Conservation (phyloP, 2,113 vertebrate genomes). For the Ammospiza nelsoni region DNA sequence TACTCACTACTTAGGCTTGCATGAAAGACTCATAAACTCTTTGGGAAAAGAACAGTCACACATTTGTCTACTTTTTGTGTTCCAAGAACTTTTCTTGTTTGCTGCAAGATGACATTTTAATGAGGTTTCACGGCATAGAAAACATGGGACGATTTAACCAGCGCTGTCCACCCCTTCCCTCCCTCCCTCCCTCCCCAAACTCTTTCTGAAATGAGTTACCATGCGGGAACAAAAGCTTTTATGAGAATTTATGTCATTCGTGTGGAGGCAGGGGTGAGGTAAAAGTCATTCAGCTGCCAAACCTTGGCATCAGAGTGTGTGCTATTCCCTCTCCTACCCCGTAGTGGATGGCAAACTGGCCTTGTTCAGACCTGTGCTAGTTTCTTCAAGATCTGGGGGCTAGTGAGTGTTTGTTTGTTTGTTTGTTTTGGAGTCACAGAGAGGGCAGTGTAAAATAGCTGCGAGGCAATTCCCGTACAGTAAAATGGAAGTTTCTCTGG, state of each 20-base stretch:
- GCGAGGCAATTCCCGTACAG: conserved; percentile 35
- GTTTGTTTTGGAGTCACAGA: conserved; percentile 50
- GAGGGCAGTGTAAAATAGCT: conserved; percentile 37
- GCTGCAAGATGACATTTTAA: conserved; percentile 61
- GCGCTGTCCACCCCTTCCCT: background rate
- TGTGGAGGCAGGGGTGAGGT: background rate
- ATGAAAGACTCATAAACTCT: conserved; percentile 40
- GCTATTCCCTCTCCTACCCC: background rate
- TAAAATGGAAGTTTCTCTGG: conserved; percentile 58
- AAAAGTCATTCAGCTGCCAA: background rate
- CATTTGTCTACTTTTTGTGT: conserved; percentile 54
- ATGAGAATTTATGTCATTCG: background rate
- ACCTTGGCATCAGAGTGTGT: background rate
- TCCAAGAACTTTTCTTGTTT: conserved; percentile 64
- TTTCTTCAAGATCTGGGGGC: conserved; percentile 49
- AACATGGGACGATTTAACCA: conserved; percentile 2
- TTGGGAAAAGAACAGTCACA: background rate
- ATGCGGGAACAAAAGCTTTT: background rate
- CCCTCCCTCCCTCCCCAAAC: background rate
- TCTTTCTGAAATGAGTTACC: conserved; percentile 21
- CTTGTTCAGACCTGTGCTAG: background rate
- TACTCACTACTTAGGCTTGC: background rate
- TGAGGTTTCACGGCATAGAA: conserved; percentile 60
- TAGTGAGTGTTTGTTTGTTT: conserved; percentile 22
- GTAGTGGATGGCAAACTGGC: background rate